Base-by-base conservation (phyloP, 2,113 vertebrate genomes). In the Halichoeres trimaculatus region DNA sequence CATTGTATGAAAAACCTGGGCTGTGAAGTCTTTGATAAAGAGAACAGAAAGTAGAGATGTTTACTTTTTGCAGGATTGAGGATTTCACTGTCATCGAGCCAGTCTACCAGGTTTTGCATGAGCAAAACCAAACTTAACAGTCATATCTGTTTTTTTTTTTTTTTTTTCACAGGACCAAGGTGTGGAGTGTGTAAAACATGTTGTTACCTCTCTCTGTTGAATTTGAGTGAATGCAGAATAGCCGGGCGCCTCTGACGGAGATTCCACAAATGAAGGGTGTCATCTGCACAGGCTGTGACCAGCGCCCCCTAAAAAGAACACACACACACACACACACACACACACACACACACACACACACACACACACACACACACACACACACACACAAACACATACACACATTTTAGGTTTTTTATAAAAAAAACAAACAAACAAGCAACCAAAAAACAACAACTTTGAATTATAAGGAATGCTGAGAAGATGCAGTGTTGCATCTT, bases 191-290 rank as follows among this genome's bases (percentile, higher is more conserved):
- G 57, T 76, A 54, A 50, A 55, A 41, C 20, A 9, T 1, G 5
- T 36, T 34, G 94, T 94, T 94, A 99, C 97, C 97, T 94, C 90
- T 99, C 97, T 91, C 96, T 95, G 88, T 97, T 98, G 93, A 99
- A 99, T 89, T 98, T 99, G 79, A 99, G 95, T 23, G 97, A 98
- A 91, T 99, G 98, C 62, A 99, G 95, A 85, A 99, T 82, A 19
- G 97, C 97, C 17, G 98, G 98, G 30, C 95, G 95, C 72, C 98
- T 97, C 91, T 99, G 98, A 62, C 97, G 95, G 54, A 99, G 94
- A 78, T 98, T 99, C 98, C 98, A 99, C 75, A 99, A 92, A 92
- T 99, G 98, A 84, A 99, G 95, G 0, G 96, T 96, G 89, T 99
- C 97, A 59, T 99, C 97, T 75, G 98, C 95, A 88, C 96, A 95